Percentiles rank a stretch among this genome's conserved stretches.
Evolutionary conservation across 2,888 invertebrate species (phyloP).

Genomic region (Lumbricus terrestris): DNA sequence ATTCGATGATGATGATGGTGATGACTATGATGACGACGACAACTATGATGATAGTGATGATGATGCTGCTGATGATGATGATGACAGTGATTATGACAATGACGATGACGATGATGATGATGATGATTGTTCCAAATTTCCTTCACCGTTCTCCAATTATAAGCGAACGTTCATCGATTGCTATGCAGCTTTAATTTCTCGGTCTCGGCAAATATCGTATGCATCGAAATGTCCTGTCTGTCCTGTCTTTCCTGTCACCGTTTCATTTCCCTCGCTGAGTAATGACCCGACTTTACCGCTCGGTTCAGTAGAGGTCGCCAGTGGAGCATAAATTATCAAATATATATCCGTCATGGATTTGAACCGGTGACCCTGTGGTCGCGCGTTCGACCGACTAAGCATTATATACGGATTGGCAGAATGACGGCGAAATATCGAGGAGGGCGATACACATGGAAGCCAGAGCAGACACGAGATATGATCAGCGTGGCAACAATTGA

Average conservation of each 20-base stretch:
- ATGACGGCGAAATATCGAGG: not conserved
- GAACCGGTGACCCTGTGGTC: not conserved
- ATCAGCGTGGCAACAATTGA: slow-evolving; percentile 3
- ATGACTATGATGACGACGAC: too few relatives aligned
- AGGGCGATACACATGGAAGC: too few relatives aligned
- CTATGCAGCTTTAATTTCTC: not conserved
- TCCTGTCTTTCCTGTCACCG: not conserved
- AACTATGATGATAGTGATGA: too few relatives aligned
- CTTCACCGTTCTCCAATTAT: not conserved
- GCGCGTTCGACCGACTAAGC: not conserved
- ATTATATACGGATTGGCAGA: slow-evolving; percentile 3
- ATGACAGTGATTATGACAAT: too few relatives aligned
- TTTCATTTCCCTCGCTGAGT: not conserved
- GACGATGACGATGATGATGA: too few relatives aligned
- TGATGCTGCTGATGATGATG: too few relatives aligned
- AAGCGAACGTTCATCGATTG: not conserved
- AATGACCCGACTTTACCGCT: not conserved
- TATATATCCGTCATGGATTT: not conserved
- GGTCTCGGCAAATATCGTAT: not conserved
- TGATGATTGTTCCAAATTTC: not conserved
- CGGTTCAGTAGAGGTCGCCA: not conserved
- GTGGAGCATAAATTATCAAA: not conserved
- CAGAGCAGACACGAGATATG: not conserved
- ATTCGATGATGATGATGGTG: too few relatives aligned
- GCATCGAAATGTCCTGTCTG: not conserved